Percentiles rank a stretch among this genome's conserved stretches.
These are phyloP conservation scores for Apteryx owenii DNA, from an alignment of 2,113 vertebrate genomes.

Conservation along the genomic window DNA sequence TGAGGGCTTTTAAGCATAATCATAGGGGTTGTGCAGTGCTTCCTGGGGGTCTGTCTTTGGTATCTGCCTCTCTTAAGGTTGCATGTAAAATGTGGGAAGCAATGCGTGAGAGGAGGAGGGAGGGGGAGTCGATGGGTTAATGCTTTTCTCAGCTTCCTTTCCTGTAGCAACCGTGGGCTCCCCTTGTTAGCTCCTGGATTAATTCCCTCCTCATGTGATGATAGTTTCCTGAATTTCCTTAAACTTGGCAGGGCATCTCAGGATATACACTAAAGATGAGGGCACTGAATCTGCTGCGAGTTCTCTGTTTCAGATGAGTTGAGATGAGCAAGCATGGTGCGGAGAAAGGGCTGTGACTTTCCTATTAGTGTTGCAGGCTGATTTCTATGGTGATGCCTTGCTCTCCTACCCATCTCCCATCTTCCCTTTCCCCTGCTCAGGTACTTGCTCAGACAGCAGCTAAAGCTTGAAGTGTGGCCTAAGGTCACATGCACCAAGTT, in stretches of 20 bases:
- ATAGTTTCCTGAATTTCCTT: neutral
- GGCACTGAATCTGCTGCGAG: neutral
- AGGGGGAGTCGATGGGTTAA: neutral
- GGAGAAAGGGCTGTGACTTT: neutral
- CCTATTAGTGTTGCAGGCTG: neutral
- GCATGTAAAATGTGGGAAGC: neutral
- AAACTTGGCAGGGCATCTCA: neutral
- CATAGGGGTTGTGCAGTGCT: neutral
- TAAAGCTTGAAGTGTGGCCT: neutral
- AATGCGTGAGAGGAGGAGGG: neutral
- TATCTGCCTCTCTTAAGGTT: neutral
- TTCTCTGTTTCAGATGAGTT: neutral
- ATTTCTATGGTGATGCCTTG: constrained; percentile 20
- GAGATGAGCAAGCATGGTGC: neutral
- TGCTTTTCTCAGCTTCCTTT: neutral
- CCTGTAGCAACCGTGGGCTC: neutral
- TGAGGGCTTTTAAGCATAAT: neutral
- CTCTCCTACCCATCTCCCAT: neutral
- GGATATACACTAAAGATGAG: neutral
- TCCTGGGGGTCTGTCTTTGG: neutral
- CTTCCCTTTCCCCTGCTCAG: neutral
- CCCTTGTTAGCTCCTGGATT: neutral
- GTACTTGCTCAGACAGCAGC: neutral
- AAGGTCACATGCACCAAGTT: neutral
- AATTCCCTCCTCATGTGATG: neutral